Base-by-base conservation (phyloP, 2,888 invertebrate species). In the Sarcophaga subvicina region DNA sequence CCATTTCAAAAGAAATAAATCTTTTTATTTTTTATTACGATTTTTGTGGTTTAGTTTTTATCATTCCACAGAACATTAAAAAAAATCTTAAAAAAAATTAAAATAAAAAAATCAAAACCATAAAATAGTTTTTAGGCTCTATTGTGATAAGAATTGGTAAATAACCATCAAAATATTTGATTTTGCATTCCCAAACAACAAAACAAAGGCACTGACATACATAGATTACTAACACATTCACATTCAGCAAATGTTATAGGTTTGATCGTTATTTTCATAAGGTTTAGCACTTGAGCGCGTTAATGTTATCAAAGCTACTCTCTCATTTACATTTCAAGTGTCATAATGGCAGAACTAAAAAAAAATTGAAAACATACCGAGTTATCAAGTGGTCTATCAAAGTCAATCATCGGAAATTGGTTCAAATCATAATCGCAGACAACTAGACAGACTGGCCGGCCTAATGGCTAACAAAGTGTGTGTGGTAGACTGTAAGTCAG, bases 271-370 rank as follows among this genome's bases (percentile, higher is more conserved):
- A 37, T 37, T 37, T 37, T 37, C 37, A 8, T 37, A 37, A 37
- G 27, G 11, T 70, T 8, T 2, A 37, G 60, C 20, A 60, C 63
- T 67, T 20, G 20, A 67, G 71, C 62, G 73, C 73, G 64, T 77
- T 82, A 81, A 70, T 59, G 75, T 73, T 78, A 82, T 20, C 64
- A n/a, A 25, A 60, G 83, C 86, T 86, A 80, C 86, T 86, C 83
- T 86, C 83, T 86, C 66, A 78, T 83, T 86, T 83, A 70, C 80
- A 83, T 86, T 81, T 86, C 83, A 81, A 86, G 86, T 83, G 83
- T 78, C 86, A 80, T 66, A 82, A 86, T 60, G 64, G 79, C 80
- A 84, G 47, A 80, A 83, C 49, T 2, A n/a, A 69, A 49, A 4
- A 59, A 17, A 71, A 45, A 60, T 27, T 45, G 5, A 71, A 78